Evolutionary conservation across 2,797 vertebrate species (phyloP).

Genomic region (Adrianichthys oophorus): DNA sequence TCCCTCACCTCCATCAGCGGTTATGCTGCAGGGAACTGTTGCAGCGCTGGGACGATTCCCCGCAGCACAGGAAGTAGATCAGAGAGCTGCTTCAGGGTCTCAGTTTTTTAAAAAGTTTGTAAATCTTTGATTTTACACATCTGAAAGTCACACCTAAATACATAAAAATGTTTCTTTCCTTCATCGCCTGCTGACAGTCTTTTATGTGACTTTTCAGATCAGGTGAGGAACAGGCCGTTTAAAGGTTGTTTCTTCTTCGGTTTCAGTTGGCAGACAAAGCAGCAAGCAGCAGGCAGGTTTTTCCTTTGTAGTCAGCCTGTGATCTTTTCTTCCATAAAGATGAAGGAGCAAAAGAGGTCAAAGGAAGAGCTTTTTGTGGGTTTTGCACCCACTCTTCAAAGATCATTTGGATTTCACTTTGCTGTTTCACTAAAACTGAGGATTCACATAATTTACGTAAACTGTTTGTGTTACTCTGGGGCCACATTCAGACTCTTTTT

Average conservation of each 20-base stretch:
- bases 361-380: background rate
- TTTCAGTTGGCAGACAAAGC: constrained; percentile 3
- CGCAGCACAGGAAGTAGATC: background rate
- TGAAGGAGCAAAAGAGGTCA: too few relatives aligned
- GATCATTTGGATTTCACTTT: constrained; percentile 7
- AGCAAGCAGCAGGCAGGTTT: background rate
- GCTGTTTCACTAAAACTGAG: background rate
- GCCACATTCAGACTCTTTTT: too few relatives aligned
- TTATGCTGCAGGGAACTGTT: background rate
- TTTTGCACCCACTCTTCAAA: background rate
- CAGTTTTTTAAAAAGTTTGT: background rate
- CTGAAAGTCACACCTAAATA: constrained; percentile 1
- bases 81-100: background rate
- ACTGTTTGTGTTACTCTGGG: background rate
- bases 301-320: background rate
- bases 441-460: too few relatives aligned
- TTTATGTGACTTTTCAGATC: constrained; percentile 11
- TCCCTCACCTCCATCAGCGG: background rate
- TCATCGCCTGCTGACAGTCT: background rate
- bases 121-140: constrained; percentile 9
- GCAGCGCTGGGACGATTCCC: background rate
- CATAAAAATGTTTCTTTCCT: constrained; percentile 1
- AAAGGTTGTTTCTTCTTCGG: background rate
- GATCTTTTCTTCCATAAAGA: background rate
- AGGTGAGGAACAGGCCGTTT: background rate